Evolutionary conservation across 2,888 invertebrate genomes (phyloP).

Genomic region (Calephelis perditalis): DNA sequence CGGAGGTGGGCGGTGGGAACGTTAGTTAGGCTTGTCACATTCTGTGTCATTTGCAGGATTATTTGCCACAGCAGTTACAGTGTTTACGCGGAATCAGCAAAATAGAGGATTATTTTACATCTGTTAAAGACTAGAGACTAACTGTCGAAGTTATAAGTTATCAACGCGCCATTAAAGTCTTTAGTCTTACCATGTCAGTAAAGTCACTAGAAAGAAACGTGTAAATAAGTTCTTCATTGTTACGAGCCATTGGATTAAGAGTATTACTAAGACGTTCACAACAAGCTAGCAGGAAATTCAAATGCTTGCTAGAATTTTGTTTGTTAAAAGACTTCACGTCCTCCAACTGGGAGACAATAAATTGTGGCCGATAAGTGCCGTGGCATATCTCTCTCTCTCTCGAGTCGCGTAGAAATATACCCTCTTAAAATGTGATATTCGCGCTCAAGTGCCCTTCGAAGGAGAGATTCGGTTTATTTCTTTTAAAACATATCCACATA

Average conservation of each 20-base stretch:
- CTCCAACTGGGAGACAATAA: conserved; percentile 32
- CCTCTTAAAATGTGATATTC: conserved; percentile 40
- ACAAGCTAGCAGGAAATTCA: conserved; percentile 10
- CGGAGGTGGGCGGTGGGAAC: too few species aligned
- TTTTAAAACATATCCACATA: conserved; percentile 1
- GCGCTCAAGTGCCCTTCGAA: conserved; percentile 21
- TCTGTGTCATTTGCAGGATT: too few species aligned
- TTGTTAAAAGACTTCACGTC: conserved; percentile 13
- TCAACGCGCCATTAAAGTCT: too few species aligned
- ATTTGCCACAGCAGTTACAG: too few species aligned
- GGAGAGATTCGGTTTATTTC: conserved; percentile 13
- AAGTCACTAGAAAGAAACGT: too few species aligned
- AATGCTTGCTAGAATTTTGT: conserved; percentile 17
- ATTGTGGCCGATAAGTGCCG: conserved; percentile 41
- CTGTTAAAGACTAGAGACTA: too few species aligned
- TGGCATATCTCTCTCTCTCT: conserved; percentile 34
- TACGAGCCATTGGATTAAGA: not conserved
- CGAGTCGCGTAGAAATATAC: conserved; percentile 31
- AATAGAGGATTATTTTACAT: too few species aligned
- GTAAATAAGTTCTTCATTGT: too few species aligned
- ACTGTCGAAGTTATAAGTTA: too few species aligned
- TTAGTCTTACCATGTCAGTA: too few species aligned
- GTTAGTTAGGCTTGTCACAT: too few species aligned
- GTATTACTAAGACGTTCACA: not conserved
- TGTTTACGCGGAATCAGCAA: too few species aligned